Evolutionary conservation across 2,113 vertebrate species (phyloP).

Genomic region (Athene cunicularia): DNA sequence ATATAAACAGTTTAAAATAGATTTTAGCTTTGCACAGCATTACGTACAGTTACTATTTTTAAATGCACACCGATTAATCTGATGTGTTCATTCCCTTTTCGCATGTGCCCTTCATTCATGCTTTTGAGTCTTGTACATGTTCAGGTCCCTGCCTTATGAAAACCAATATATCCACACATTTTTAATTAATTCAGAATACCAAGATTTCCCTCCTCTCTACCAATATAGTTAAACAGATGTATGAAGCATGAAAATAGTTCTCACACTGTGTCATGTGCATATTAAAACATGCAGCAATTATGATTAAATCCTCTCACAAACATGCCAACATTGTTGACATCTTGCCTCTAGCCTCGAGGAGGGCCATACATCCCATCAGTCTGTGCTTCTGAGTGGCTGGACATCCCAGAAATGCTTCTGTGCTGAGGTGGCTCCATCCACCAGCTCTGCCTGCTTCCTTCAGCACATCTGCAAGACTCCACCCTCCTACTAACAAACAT

Average conservation of each 20-base stretch:
- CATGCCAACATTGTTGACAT: neutral
- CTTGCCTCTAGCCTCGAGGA: neutral
- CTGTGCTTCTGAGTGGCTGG: neutral
- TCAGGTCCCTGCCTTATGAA: neutral
- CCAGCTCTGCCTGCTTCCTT: neutral
- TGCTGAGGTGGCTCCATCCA: neutral
- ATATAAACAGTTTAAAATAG: slow-evolving; percentile 50
- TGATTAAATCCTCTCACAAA: neutral
- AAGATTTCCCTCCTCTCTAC: neutral
- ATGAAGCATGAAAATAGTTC: neutral
- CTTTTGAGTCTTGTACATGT: neutral
- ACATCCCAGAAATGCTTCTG: neutral
- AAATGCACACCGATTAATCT: neutral
- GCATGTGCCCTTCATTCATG: neutral
- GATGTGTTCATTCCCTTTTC: neutral
- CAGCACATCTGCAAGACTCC: neutral
- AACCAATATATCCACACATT: neutral
- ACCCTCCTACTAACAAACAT: neutral
- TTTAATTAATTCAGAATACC: neutral
- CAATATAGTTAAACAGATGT: neutral
- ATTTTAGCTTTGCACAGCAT: slow-evolving; percentile 32
- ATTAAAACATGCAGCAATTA: neutral
- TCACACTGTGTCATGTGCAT: accelerated
- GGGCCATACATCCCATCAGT: neutral
- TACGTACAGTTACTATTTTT: neutral